phyloP scores from a whole-genome alignment of 2,797 vertebrate genomes.

The Jordanella pulchra region DNA sequence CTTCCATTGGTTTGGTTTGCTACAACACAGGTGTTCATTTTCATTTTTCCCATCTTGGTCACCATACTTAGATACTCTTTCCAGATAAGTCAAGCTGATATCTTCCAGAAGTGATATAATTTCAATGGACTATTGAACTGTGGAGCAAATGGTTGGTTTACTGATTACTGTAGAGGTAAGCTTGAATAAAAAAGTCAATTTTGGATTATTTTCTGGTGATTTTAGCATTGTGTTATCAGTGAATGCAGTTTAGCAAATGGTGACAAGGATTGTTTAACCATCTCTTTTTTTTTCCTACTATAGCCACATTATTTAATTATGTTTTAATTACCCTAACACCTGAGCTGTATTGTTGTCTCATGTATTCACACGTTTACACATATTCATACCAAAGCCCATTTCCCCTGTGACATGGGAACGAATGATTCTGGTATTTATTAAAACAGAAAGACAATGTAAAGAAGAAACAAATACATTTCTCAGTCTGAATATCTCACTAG shows the following conservation, averaged over 20 bases:
- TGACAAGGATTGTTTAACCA: neutral
- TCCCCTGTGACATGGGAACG: neutral
- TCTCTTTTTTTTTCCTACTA: neutral
- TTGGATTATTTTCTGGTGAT: neutral
- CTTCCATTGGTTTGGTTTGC: conserved; percentile 12
- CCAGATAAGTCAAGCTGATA: conserved; percentile 30
- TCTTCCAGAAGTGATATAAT: neutral
- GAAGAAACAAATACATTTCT: too few species aligned
- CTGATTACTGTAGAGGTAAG: neutral
- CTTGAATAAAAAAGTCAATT: neutral
- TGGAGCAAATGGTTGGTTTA: neutral
- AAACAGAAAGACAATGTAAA: neutral
- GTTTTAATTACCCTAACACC: neutral
- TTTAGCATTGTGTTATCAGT: neutral
- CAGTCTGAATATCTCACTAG: neutral
- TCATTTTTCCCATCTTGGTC: conserved; percentile 40
- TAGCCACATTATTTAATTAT: conserved; percentile 2
- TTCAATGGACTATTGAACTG: neutral
- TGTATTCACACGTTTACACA: conserved; percentile 1
- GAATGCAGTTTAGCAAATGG: neutral
- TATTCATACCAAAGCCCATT: neutral
- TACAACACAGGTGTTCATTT: conserved; percentile 22
- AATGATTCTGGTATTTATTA: neutral
- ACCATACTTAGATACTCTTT: neutral
- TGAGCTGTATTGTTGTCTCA: neutral